Conservation (phyloP, 2,797 vertebrate species). For the Argentina silus region DNA sequence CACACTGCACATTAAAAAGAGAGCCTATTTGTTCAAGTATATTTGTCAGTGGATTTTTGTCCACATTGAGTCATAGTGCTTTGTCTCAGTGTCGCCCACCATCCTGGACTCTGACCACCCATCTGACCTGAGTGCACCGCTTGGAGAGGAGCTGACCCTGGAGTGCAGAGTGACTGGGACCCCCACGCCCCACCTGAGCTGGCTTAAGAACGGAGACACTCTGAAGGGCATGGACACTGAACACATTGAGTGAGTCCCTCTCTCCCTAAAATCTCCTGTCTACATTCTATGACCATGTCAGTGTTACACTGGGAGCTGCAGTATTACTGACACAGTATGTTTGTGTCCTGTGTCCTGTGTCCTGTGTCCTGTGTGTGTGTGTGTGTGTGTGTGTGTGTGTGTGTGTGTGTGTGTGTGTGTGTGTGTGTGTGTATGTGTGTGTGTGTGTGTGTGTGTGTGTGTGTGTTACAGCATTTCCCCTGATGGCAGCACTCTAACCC, state of each 20-base stretch:
- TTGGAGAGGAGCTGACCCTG: conserved; percentile 79
- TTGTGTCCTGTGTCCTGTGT: background rate
- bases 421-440: conserved; percentile 20
- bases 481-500: conserved; percentile 80
- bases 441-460: conserved; percentile 8
- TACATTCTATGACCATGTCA: background rate
- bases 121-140: conserved; percentile 78
- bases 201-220: conserved; percentile 86
- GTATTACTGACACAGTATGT: background rate
- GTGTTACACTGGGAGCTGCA: background rate
- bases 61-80: background rate
- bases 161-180: conserved; percentile 82
- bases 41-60: background rate
- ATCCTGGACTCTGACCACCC: conserved; percentile 74
- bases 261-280: background rate
- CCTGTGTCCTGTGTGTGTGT: too few relatives aligned
- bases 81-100: conserved; percentile 77
- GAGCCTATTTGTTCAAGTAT: too few relatives aligned
- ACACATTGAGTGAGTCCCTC: conserved; percentile 72
- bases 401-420: background rate
- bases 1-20: background rate
- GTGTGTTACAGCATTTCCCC: conserved; percentile 72
- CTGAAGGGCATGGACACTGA: conserved; percentile 64
- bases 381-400: conserved; percentile 5
- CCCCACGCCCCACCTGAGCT: conserved; percentile 82